phyloP scores from a whole-genome alignment of 35 echinoderm and acorn worm species.

The Ophioderma brevispina region DNA sequence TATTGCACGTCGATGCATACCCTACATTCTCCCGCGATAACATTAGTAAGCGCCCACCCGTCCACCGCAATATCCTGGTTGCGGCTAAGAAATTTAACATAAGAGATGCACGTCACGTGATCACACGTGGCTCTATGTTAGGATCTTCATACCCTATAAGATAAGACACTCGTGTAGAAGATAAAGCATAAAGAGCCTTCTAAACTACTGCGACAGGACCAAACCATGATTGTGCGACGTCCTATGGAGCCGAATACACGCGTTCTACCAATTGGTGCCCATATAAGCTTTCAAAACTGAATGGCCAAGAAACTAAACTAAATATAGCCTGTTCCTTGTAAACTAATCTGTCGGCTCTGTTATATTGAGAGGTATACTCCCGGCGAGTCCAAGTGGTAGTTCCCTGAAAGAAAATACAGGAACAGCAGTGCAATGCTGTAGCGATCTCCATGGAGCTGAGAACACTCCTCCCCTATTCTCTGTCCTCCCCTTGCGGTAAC shows the following conservation, averaged over 20 bases:
- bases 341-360: slow-evolving; percentile 57
- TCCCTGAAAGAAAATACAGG: slow-evolving; percentile 81
- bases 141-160: slow-evolving; percentile 63
- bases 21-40: slow-evolving; percentile 82
- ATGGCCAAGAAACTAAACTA: slow-evolving; percentile 98
- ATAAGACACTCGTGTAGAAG: slow-evolving; percentile 58
- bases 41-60: slow-evolving; percentile 97
- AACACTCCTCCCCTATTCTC: not conserved
- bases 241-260: slow-evolving; percentile 53
- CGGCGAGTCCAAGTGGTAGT: slow-evolving; percentile 92
- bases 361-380: slow-evolving; percentile 78
- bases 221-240: slow-evolving; percentile 90
- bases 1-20: slow-evolving; percentile 97
- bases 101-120: slow-evolving; percentile 72
- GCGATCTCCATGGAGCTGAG: not conserved
- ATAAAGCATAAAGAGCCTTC: slow-evolving; percentile 83
- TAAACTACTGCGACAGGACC: slow-evolving; percentile 87
- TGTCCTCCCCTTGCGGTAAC: not conserved
- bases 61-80: slow-evolving; percentile 98
- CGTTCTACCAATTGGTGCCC: slow-evolving; percentile 97
- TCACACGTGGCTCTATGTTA: slow-evolving; percentile 45
- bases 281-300: slow-evolving; percentile 90
- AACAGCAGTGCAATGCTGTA: not conserved
- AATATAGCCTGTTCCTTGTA: slow-evolving; percentile 87
- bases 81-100: slow-evolving; percentile 97